A percentile compares a stretch with the other conserved stretches of the same genome.
Evolutionary conservation across 1,140 invertebrate genomes (phyloP).

Genomic region (Neodiprion lecontei): DNA sequence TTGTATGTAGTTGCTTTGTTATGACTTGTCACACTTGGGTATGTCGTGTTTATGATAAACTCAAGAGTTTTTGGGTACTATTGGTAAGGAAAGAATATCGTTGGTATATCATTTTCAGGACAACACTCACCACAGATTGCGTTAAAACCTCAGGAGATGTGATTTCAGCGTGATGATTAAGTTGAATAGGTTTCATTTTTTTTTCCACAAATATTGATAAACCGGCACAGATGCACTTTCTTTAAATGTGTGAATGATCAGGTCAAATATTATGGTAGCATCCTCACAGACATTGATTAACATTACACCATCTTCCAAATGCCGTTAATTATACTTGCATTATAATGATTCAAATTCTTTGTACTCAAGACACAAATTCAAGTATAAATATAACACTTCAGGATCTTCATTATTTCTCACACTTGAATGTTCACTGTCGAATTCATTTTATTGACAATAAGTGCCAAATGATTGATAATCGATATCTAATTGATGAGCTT

Average conservation of each 20-base stretch:
- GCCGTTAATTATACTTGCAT: too few species aligned
- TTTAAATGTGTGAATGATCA: neutral
- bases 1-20: conserved; percentile 7
- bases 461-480: too few species aligned
- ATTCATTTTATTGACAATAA: too few species aligned
- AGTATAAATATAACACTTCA: too few species aligned
- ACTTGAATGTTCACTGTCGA: too few species aligned
- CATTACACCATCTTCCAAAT: too few species aligned
- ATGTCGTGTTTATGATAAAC: conserved; percentile 1
- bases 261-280: neutral
- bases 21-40: conserved; percentile 10
- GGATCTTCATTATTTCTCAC: too few species aligned
- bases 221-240: conserved; percentile 3
- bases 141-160: conserved; percentile 59
- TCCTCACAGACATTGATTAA: too few species aligned
- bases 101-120: conserved; percentile 9
- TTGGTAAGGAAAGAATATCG: neutral
- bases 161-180: conserved; percentile 37
- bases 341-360: too few species aligned
- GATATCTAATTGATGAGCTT: too few species aligned
- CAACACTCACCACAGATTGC: conserved; percentile 17
- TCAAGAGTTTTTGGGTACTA: conserved; percentile 8
- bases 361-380: too few species aligned
- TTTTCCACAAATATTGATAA: neutral
- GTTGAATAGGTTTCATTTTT: neutral